Evolutionary conservation across 2,113 vertebrate species (phyloP), one percentile per base, ranked within the genome.

Genomic region (Oncorhynchus nerka): DNA sequence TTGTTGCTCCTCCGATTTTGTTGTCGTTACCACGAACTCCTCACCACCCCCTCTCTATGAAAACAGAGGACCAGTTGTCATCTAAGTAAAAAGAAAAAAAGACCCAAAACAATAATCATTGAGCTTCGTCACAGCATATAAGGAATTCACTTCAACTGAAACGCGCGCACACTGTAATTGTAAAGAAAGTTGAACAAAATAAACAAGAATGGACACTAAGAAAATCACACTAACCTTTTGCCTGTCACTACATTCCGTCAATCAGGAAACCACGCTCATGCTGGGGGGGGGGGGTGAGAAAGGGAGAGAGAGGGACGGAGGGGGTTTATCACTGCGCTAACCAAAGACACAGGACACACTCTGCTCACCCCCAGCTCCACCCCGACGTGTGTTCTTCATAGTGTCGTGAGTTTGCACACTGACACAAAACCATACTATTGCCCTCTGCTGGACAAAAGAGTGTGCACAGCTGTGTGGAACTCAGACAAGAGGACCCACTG

Each of bases 311-410:
- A 51, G 39, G 64, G 1, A 57, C 4, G 3, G 62, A 64, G 30
- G 15, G 73, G 73, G 74, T 74, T 28, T 79, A 89, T 89, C 86
- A 85, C 85, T 77, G 62, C 69, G 69, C 69, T 89, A 91, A 92
- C 92, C 92, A 93, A 93, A 93, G 92, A 93, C 30, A 75, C 68
- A 62, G 79, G 71, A 77, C 64, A 64, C 61, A 30, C 67, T 7
- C 32, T 30, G 24, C 30, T 16, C 57, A 65, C 71, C 83, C 34
- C 61, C 78, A 78, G 75, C 79, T 79, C 83, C 83, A 75, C 79
- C 66, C 70, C 34, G 1, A 75, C 77, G 51, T 24, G 48, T 12
- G 3, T 57, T 68, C 7, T 32, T 34, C 26, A 28, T 15, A 26
- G 64, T 39, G 30, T 68, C 19, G 39, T 22, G 65, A 12, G 48